phyloP scores from a whole-genome alignment of 2,888 invertebrate genomes.

The Eucera pruinosa region DNA sequence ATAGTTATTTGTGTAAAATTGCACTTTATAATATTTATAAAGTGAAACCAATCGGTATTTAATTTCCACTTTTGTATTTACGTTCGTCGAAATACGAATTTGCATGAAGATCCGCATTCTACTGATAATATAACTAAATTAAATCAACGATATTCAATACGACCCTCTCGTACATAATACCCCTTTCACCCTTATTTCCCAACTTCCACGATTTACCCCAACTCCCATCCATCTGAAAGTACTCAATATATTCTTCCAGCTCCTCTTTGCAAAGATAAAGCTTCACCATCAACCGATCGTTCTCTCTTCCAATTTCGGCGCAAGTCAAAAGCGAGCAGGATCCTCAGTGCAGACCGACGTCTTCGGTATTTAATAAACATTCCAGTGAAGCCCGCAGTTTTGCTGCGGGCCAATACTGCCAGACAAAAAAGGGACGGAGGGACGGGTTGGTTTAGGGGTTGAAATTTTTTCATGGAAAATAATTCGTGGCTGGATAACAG shows the following conservation, averaged over 20 bases:
- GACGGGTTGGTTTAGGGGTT: neutral
- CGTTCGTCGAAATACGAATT: no score
- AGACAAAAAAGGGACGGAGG: conserved; percentile 19
- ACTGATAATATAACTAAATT: conserved; percentile 28
- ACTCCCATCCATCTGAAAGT: conserved; percentile 33
- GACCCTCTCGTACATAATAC: neutral
- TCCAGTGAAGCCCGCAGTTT: conserved; percentile 68
- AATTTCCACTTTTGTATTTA: no score
- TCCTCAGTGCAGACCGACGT: conserved; percentile 40
- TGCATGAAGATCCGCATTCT: no score
- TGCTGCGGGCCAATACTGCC: conserved; percentile 40
- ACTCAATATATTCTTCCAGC: conserved; percentile 51
- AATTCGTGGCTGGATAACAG: conserved; percentile 4
- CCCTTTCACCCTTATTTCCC: conserved; percentile 17
- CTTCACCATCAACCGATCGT: neutral
- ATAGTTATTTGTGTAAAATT: no score
- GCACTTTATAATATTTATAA: no score
- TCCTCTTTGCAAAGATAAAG: conserved; percentile 33
- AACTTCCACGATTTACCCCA: neutral
- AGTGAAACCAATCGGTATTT: no score
- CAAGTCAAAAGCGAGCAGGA: conserved; percentile 41
- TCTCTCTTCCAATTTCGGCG: conserved; percentile 57
- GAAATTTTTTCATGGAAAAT: conserved; percentile 25
- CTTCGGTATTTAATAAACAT: conserved; percentile 74
- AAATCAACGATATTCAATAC: conserved; percentile 25